A percentile compares a stretch with the other conserved stretches of the same genome.
Evolutionary conservation across 2,113 vertebrate genomes (phyloP).

Genomic region (Clarias batrachus): DNA sequence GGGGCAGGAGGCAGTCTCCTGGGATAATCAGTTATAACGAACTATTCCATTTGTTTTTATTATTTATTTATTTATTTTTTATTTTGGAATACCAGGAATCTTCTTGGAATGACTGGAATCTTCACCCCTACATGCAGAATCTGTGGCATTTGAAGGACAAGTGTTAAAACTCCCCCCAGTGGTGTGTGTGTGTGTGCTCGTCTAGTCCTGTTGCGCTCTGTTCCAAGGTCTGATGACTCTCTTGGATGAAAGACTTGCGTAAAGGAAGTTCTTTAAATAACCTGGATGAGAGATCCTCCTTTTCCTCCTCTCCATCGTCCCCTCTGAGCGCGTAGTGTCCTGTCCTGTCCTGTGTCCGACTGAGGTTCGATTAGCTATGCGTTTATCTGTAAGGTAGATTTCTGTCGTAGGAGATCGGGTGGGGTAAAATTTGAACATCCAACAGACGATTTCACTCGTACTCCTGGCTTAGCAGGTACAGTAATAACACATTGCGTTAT

Average conservation of each 20-base stretch:
- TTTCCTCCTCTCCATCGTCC: constrained; percentile 43
- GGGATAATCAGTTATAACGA: background rate
- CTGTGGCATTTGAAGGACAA: constrained; percentile 3
- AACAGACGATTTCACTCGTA: too few species aligned
- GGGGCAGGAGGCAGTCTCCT: too few species aligned
- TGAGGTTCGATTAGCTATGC: background rate
- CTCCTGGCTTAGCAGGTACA: too few species aligned
- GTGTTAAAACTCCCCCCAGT: background rate
- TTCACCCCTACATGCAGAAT: background rate
- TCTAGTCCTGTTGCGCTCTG: background rate
- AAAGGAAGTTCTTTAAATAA: constrained; percentile 45
- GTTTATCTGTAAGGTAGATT: background rate
- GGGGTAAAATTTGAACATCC: too few species aligned
- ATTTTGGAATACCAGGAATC: constrained; percentile 25
- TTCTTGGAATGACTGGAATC: background rate
- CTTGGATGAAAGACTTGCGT: background rate
- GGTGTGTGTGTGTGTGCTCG: background rate
- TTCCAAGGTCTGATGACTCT: constrained; percentile 4
- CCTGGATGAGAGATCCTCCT: constrained; percentile 46
- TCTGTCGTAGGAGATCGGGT: too few species aligned
- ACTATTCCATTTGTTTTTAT: background rate
- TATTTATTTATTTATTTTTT: too few species aligned
- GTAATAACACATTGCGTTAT: too few species aligned
- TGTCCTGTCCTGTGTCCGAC: background rate
- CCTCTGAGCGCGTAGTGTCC: background rate